Percentiles rank a stretch among this genome's conserved stretches.
These are phyloP conservation scores for Pseudorhombus dupliciocellatus DNA, from an alignment of 2,113 vertebrate species.

Conservation along the genomic window DNA sequence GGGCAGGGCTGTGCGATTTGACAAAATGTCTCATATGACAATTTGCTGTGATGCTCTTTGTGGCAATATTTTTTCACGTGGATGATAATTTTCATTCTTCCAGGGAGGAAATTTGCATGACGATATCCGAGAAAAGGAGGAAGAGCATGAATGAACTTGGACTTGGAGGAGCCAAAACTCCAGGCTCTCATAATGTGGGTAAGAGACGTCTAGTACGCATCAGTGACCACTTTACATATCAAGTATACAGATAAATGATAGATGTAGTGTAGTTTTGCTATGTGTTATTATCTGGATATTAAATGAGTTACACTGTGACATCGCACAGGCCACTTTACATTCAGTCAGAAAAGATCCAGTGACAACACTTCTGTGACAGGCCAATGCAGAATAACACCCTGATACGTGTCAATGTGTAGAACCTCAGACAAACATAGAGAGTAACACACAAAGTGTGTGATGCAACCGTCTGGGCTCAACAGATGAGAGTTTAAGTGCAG, in stretches of 20 bases:
- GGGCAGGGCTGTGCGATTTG: neutral
- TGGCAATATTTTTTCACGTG: neutral
- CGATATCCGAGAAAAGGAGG: neutral
- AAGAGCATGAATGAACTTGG: neutral
- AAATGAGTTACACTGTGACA: neutral
- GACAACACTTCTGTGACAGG: constrained; percentile 6
- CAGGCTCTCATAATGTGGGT: neutral
- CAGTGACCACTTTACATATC: neutral
- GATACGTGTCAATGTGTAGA: neutral
- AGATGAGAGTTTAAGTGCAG: constrained; percentile 19
- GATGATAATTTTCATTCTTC: neutral
- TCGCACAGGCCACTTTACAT: constrained; percentile 31
- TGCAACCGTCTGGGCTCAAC: constrained; percentile 6
- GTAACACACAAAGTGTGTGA: neutral
- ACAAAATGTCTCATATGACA: neutral
- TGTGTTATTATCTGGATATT: neutral
- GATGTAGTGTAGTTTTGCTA: neutral
- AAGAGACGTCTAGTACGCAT: too few relatives aligned
- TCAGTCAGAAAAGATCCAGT: constrained; percentile 14
- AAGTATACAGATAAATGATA: neutral
- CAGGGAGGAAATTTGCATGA: neutral
- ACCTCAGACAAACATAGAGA: constrained; percentile 5
- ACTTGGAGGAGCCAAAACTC: neutral
- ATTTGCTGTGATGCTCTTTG: neutral
- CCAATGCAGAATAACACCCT: neutral